These are phyloP conservation scores for Mastacembelus armatus DNA, from an alignment of 2,797 vertebrate genomes.

Conservation along the genomic window DNA sequence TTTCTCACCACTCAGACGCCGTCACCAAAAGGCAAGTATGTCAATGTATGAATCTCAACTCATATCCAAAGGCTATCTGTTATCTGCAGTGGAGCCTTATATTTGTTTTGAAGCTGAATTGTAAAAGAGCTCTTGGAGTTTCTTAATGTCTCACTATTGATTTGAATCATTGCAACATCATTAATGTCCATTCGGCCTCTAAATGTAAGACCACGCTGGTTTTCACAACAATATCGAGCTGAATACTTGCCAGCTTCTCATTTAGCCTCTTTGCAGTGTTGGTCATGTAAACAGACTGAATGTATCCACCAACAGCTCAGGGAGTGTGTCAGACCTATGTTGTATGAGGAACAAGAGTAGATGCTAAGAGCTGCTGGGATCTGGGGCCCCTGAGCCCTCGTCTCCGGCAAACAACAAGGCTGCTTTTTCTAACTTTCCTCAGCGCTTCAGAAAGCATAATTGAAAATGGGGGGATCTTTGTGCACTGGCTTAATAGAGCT, in stretches of 20 bases:
- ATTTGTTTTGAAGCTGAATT: no score
- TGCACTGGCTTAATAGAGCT: conserved; percentile 78
- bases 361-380: conserved; percentile 69
- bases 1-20: conserved; percentile 1
- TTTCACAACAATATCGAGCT: conserved; percentile 8
- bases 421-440: conserved; percentile 60
- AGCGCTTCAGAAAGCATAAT: conserved; percentile 65
- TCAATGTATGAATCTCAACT: conserved; percentile 6
- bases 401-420: conserved; percentile 62
- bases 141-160: neutral
- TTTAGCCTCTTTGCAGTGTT: conserved; percentile 63
- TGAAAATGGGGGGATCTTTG: conserved; percentile 77
- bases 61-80: neutral
- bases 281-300: conserved; percentile 67
- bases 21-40: neutral
- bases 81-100: no score
- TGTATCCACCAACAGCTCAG: conserved; percentile 66
- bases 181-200: conserved; percentile 14
- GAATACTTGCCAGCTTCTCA: conserved; percentile 22
- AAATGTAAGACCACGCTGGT: neutral
- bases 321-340: conserved; percentile 41
- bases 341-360: conserved; percentile 64
- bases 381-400: conserved; percentile 58
- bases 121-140: neutral
- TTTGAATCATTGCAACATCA: conserved; percentile 12